Evolutionary conservation across 2,113 vertebrate genomes (phyloP), one percentile per base, ranked within the genome.

Genomic region (Cinclus cinclus): DNA sequence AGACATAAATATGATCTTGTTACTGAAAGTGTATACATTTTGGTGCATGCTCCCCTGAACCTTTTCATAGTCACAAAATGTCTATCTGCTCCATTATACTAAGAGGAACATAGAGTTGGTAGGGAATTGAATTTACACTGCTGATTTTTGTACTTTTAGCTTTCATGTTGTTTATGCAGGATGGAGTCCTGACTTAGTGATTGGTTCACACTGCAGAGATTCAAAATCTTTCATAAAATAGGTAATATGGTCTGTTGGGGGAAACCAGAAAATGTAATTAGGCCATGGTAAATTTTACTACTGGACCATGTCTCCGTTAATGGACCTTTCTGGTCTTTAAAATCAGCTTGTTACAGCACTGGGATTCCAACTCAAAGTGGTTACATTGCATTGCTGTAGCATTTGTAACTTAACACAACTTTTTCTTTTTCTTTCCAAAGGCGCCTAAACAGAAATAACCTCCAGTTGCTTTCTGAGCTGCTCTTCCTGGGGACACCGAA

Each of bases 401-500:
- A 77, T 79, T 50, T 93, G 93, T 97, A 96, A 98, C 69, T n/a
- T 95, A 95, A 89, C 71, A 89, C 94, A 94, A 87, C 80, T 86
- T 96, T 94, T 89, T 91, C 91, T 93, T 91, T 95, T 93, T 96
- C 93, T 97, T 96, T 98, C 98, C 94, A 92, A 98, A 99, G 99
- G 98, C 99, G 99, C 92, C 98, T 99, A 96, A 99, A 99, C 98
- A 98, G 99, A 98, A 99, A 99, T 98, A 99, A 98, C 96, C 98
- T 99, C 96, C 99, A 99, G 65, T 98, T 99, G 91, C 98, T 99
- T 97, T 99, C 99, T 33, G 99, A 99, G 95, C 97, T 99, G 96
- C 99, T 99, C 92, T 99, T 99, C 97, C 98, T 99, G 94, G 99
- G 99, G 94, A 99, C 99, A 0, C 97, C 98, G 8, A 99, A 99